Evolutionary conservation across 1,140 invertebrate species (phyloP).

Genomic region (Atta cephalotes): DNA sequence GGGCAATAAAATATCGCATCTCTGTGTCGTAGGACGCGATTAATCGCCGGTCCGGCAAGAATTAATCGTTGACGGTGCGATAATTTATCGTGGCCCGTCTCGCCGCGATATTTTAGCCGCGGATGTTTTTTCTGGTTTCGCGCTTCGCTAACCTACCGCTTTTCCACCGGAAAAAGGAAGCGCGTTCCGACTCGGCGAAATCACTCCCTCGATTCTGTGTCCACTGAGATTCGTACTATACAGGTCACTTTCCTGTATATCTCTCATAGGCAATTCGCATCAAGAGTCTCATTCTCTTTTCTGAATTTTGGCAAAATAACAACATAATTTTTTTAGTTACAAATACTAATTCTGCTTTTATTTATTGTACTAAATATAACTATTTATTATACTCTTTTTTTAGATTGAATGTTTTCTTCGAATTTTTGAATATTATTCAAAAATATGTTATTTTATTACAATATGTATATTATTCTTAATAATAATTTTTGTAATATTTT

Average conservation of each 20-base stretch:
- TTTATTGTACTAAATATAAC: not conserved
- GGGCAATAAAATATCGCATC: slow-evolving; percentile 66
- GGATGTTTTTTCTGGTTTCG: slow-evolving; percentile 60
- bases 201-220: slow-evolving; percentile 25
- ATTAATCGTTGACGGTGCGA: slow-evolving; percentile 66
- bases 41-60: slow-evolving; percentile 65
- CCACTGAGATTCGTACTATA: slow-evolving; percentile 18
- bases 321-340: not conserved
- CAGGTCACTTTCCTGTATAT: slow-evolving; percentile 12
- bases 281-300: not conserved
- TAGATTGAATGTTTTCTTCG: not conserved
- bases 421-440: not conserved
- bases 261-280: not conserved
- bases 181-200: slow-evolving; percentile 42
- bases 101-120: slow-evolving; percentile 69
- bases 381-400: not conserved
- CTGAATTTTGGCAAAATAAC: not conserved
- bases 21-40: slow-evolving; percentile 64
- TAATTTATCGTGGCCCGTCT: slow-evolving; percentile 66
- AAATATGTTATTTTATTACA: not conserved
- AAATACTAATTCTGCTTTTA: not conserved
- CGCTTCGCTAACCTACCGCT: slow-evolving; percentile 60
- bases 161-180: slow-evolving; percentile 54
- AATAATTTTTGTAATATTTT: not conserved
- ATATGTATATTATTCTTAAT: not conserved